A percentile compares a stretch with the other conserved stretches of the same genome.
Evolutionary conservation across 2,113 vertebrate genomes (phyloP).

Genomic region (Labrus mixtus): DNA sequence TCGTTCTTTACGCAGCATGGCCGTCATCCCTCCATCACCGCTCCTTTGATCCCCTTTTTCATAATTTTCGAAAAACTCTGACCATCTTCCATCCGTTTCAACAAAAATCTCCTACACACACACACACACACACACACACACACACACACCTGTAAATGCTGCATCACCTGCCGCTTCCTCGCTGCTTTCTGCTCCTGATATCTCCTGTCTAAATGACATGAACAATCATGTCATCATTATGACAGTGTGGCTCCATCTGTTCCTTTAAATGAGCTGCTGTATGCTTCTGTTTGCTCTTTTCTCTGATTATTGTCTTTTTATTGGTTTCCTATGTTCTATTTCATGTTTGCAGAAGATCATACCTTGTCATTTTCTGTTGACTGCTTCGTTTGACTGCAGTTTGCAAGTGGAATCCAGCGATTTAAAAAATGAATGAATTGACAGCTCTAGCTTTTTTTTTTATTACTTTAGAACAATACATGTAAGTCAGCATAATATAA

Average conservation of each 20-base stretch:
- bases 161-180: constrained; percentile 18
- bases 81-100: background rate
- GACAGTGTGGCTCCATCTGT: background rate
- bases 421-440: too few species aligned
- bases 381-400: too few species aligned
- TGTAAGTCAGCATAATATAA: too few species aligned
- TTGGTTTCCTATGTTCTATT: background rate
- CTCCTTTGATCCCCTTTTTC: background rate
- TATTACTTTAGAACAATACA: too few species aligned
- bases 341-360: background rate
- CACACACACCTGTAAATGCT: constrained; percentile 12
- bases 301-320: background rate
- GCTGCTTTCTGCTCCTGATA: constrained; percentile 29
- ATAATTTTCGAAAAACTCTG: background rate
- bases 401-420: too few species aligned
- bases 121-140: background rate
- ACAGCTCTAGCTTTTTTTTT: too few species aligned
- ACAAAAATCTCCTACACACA: background rate
- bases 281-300: background rate
- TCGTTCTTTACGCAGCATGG: constrained; percentile 23
- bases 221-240: background rate
- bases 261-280: background rate
- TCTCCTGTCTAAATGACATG: background rate
- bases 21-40: constrained; percentile 10
- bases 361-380: too few species aligned